phyloP scores from a whole-genome alignment of 2,888 invertebrate genomes.

The Eristalis arbustorum region DNA sequence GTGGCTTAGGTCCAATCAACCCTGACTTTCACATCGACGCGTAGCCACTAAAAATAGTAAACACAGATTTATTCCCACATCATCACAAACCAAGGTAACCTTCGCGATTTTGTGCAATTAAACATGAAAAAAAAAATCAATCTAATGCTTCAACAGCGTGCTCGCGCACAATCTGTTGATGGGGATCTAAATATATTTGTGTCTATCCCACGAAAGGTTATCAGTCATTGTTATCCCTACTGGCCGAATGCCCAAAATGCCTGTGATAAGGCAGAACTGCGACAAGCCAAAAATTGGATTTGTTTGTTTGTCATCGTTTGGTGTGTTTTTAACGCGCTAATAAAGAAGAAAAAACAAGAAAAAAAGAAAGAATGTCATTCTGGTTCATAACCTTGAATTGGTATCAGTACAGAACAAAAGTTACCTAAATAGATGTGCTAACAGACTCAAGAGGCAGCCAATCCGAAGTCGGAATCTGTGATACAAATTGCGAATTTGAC shows the following conservation, averaged over 20 bases:
- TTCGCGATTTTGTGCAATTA: constrained; percentile 30
- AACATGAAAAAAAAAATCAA: constrained; percentile 26
- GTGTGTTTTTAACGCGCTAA: constrained; percentile 11
- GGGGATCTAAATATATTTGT: constrained; percentile 51
- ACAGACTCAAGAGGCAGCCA: neutral
- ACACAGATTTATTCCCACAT: neutral
- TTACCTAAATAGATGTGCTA: constrained; percentile 22
- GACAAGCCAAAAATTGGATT: constrained; percentile 28
- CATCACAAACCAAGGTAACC: constrained; percentile 10
- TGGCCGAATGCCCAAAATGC: constrained; percentile 14
- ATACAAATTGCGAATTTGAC: neutral
- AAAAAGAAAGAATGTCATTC: constrained; percentile 15
- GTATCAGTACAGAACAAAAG: constrained; percentile 24
- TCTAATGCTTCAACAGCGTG: constrained; percentile 39
- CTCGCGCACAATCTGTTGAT: constrained; percentile 23
- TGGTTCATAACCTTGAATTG: constrained; percentile 42
- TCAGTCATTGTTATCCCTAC: constrained; percentile 53
- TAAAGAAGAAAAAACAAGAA: neutral
- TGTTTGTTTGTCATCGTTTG: constrained; percentile 43
- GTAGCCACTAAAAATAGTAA: constrained; percentile 32
- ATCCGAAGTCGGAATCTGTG: constrained; percentile 3
- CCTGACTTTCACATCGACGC: constrained; percentile 15
- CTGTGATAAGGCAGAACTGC: constrained; percentile 39
- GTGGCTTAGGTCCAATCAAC: constrained; percentile 22
- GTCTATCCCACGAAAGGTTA: constrained; percentile 60